Evolutionary conservation across 1,140 invertebrate species (phyloP).

Genomic region (Thaumatotibia leucotreta): DNA sequence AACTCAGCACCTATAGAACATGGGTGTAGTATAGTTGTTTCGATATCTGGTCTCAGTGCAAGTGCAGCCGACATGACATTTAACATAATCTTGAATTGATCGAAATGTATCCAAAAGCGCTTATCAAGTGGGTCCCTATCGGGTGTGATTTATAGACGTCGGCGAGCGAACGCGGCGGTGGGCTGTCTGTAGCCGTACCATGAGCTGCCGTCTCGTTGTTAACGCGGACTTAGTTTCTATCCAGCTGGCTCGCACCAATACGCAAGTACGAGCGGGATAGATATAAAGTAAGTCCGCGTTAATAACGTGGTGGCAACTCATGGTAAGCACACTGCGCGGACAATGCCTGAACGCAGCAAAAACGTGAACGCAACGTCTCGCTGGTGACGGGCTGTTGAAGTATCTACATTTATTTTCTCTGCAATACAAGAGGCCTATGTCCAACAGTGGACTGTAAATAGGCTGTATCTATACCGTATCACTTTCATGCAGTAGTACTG

Average conservation of each 20-base stretch:
- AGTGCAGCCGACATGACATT: background rate
- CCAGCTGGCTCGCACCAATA: no score
- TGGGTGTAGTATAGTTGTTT: no score
- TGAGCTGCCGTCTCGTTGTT: no score
- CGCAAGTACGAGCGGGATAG: no score
- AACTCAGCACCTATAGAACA: background rate
- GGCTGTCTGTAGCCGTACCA: background rate
- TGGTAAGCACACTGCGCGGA: constrained; percentile 6
- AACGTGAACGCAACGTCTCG: background rate
- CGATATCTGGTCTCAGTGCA: background rate
- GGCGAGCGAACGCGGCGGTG: constrained; percentile 21
- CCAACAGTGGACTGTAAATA: no score
- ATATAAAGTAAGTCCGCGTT: no score
- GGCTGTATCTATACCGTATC: no score
- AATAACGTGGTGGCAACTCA: no score
- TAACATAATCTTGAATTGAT: constrained; percentile 3
- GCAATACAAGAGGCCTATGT: no score
- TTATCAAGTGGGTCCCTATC: constrained; percentile 18
- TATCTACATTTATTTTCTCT: no score
- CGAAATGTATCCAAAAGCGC: constrained; percentile 25
- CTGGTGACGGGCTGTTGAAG: background rate
- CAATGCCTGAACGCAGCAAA: constrained; percentile 5
- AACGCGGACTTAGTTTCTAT: no score
- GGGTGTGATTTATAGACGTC: background rate
- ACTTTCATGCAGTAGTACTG: no score